A percentile compares a stretch with the other conserved stretches of the same genome.
These are phyloP conservation scores for Harlomillsia oculata DNA, from an alignment of 1,140 invertebrate genomes.

Conservation along the genomic window DNA sequence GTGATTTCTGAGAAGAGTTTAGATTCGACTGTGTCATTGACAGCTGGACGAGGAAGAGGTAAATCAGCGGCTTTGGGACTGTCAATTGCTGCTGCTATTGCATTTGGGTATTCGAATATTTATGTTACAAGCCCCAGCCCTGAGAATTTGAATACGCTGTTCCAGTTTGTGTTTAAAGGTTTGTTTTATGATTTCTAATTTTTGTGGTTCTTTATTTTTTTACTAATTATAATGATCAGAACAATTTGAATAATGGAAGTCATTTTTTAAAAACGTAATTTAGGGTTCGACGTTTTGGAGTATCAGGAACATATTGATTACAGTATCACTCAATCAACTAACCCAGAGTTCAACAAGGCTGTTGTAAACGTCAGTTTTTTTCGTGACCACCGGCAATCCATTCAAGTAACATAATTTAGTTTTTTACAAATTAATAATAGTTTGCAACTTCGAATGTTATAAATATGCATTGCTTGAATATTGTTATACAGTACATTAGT, in stretches of 20 bases:
- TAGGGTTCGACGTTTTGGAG: slow-evolving; percentile 81
- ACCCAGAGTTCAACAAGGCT: slow-evolving; percentile 94
- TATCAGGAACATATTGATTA: slow-evolving; percentile 97
- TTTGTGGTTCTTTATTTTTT: not conserved
- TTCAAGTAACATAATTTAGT: slow-evolving; percentile 57
- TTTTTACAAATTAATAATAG: not conserved
- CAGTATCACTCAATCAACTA: slow-evolving; percentile 87
- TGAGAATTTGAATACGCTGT: slow-evolving; percentile 95
- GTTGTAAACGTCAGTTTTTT: slow-evolving; percentile 78
- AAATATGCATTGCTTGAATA: not conserved
- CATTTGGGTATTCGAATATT: slow-evolving; percentile 91
- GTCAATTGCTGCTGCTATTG: slow-evolving; percentile 72
- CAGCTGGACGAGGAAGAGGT: slow-evolving; percentile 90
- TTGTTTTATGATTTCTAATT: slow-evolving; percentile 13
- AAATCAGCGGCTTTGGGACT: slow-evolving; percentile 97
- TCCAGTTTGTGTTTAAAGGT: slow-evolving; percentile 93
- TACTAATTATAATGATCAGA: not conserved
- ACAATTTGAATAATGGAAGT: not conserved
- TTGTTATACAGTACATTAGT: slow-evolving; percentile 70
- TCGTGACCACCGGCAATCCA: slow-evolving; percentile 88
- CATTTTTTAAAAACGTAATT: not conserved
- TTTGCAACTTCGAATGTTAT: not conserved
- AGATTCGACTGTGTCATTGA: slow-evolving; percentile 83
- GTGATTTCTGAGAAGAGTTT: slow-evolving; percentile 86
- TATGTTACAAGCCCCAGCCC: slow-evolving; percentile 97